Conservation (phyloP, 2,888 invertebrate species). For the Spodoptera picta region DNA sequence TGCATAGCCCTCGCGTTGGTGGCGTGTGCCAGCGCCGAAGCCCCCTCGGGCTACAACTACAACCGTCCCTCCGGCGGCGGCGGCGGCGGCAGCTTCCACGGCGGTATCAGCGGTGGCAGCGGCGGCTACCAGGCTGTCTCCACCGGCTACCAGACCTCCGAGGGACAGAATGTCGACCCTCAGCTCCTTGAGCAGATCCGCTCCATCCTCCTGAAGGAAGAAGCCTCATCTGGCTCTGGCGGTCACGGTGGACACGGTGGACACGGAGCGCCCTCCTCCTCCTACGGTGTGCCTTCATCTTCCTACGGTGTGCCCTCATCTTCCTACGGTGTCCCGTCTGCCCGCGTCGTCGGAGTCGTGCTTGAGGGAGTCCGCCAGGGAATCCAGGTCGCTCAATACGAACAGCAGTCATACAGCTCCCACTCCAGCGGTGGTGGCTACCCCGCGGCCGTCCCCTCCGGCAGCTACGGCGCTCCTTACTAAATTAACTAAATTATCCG, state of each 20-base stretch:
- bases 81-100: conserved; percentile 75
- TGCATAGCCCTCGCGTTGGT: conserved; percentile 95
- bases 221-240: conserved; percentile 89
- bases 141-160: conserved; percentile 93
- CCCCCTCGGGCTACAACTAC: conserved; percentile 93
- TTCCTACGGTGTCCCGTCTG: conserved; percentile 80
- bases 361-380: conserved; percentile 95
- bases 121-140: conserved; percentile 93
- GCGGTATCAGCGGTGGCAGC: conserved; percentile 87
- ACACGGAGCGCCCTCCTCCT: conserved; percentile 90
- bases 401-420: conserved; percentile 84
- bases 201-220: conserved; percentile 95
- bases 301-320: conserved; percentile 90
- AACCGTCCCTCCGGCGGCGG: conserved; percentile 90
- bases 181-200: conserved; percentile 95
- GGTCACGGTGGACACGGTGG: conserved; percentile 71
- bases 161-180: conserved; percentile 94
- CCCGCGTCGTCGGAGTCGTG: conserved; percentile 94
- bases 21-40: conserved; percentile 92
- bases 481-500: conserved; percentile 67
- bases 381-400: conserved; percentile 95
- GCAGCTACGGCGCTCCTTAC: conserved; percentile 92
- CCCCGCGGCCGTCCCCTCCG: conserved; percentile 89
- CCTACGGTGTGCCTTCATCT: conserved; percentile 90
- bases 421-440: conserved; percentile 81